These are phyloP conservation scores for Ceyx erithaca DNA, from an alignment of 2,797 vertebrate species.

Conservation along the genomic window DNA sequence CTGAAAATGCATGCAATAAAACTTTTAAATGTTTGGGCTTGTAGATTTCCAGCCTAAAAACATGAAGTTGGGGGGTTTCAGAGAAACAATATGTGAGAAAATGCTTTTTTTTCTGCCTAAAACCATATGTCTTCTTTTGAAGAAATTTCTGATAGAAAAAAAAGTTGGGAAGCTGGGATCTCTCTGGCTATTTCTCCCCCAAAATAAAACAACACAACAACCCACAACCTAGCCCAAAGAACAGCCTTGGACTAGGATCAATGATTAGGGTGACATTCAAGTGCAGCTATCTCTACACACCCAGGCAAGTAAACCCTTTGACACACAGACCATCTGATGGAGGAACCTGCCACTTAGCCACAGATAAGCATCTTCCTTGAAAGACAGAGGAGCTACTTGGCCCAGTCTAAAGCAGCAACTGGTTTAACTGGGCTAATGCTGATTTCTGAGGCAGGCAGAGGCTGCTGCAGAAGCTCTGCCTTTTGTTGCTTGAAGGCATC, in stretches of 20 bases:
- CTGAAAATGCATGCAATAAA: not conserved
- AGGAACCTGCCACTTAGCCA: not conserved
- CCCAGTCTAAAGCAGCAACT: not conserved
- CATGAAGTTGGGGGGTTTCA: accelerated
- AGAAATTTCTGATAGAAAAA: not conserved
- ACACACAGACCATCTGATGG: not conserved
- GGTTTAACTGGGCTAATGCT: not conserved
- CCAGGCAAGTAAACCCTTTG: not conserved
- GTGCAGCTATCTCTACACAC: not conserved
- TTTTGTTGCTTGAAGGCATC: not conserved
- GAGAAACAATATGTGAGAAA: not conserved
- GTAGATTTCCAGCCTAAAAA: not conserved
- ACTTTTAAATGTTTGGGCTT: not conserved
- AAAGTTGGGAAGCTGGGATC: not conserved
- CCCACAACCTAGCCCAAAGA: not conserved
- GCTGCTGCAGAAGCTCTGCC: not conserved
- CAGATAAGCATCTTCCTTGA: conserved; percentile 38
- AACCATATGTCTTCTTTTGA: not conserved
- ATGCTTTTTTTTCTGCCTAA: not conserved
- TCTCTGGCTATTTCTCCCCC: not conserved
- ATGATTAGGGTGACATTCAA: not conserved
- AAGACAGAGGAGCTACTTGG: not conserved
- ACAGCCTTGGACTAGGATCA: not conserved
- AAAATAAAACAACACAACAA: not conserved
- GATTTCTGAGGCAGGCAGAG: not conserved